phyloP scores from a whole-genome alignment of 2,888 invertebrate genomes.

The Apodemia mormo region DNA sequence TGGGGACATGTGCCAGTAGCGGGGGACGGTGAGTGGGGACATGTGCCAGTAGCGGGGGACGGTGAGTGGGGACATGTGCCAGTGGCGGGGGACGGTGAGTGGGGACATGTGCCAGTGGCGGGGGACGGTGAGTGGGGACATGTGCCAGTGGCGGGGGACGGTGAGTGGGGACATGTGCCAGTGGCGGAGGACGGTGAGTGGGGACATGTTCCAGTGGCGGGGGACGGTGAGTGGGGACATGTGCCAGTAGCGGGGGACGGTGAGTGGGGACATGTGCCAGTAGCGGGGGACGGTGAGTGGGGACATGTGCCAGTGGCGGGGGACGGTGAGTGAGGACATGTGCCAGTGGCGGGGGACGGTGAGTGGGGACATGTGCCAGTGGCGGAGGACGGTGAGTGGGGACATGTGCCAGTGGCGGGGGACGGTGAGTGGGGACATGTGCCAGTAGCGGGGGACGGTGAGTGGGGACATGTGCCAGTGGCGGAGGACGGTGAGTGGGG shows the following conservation, averaged over 20 bases:
- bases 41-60: constrained; percentile 86
- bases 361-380: constrained; percentile 89
- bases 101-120: constrained; percentile 90
- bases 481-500: not conserved
- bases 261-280: constrained; percentile 87
- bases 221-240: too few species aligned
- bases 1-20: constrained; percentile 90
- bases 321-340: too few species aligned
- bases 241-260: constrained; percentile 85
- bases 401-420: constrained; percentile 90
- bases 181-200: constrained; percentile 61
- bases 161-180: constrained; percentile 86
- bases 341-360: constrained; percentile 84
- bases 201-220: constrained; percentile 90
- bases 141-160: constrained; percentile 85
- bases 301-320: constrained; percentile 90
- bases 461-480: constrained; percentile 90
- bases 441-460: constrained; percentile 82
- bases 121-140: too few species aligned
- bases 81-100: constrained; percentile 70
- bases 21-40: too few species aligned
- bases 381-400: constrained; percentile 42
- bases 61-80: constrained; percentile 85
- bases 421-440: too few species aligned
- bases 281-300: constrained; percentile 53